Conservation (phyloP, 1,140 invertebrate genomes). For the Drosophila sucinea region DNA sequence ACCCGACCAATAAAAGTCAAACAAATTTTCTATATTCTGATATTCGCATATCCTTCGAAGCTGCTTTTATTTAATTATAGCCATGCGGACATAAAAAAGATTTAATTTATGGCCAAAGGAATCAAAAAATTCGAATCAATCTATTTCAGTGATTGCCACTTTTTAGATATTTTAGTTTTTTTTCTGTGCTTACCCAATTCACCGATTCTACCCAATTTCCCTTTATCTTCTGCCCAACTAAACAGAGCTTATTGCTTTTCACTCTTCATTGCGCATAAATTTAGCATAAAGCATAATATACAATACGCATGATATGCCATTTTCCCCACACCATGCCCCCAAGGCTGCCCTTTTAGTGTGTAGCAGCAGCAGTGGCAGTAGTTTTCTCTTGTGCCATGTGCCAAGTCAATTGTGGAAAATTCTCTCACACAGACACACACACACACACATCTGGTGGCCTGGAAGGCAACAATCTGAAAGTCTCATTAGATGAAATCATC, state of each 20-base stretch:
- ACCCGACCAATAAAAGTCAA: too few species aligned
- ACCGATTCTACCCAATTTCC: constrained; percentile 74
- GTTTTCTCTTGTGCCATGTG: constrained; percentile 29
- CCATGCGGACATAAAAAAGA: background rate
- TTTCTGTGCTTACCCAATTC: constrained; percentile 4
- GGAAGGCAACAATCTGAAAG: constrained; percentile 21
- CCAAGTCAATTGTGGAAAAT: constrained; percentile 39
- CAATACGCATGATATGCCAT: constrained; percentile 52
- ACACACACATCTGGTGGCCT: background rate
- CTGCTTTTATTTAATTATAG: background rate
- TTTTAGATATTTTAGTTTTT: background rate
- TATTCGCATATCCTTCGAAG: too few species aligned
- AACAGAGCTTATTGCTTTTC: constrained; percentile 77
- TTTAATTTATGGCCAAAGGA: background rate
- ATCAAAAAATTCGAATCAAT: background rate
- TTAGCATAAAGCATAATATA: constrained; percentile 55
- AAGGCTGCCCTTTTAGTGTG: constrained; percentile 49
- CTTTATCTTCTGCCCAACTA: constrained; percentile 74
- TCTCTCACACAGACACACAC: background rate
- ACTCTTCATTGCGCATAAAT: constrained; percentile 78
- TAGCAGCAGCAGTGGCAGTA: background rate
- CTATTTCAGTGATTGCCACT: constrained; percentile 4
- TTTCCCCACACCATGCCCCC: constrained; percentile 18
- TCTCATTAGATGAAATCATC: constrained; percentile 76
- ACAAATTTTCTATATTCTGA: too few species aligned